phyloP scores from a whole-genome alignment of 2,888 invertebrate genomes.

The Caenorhabditis plicata region DNA sequence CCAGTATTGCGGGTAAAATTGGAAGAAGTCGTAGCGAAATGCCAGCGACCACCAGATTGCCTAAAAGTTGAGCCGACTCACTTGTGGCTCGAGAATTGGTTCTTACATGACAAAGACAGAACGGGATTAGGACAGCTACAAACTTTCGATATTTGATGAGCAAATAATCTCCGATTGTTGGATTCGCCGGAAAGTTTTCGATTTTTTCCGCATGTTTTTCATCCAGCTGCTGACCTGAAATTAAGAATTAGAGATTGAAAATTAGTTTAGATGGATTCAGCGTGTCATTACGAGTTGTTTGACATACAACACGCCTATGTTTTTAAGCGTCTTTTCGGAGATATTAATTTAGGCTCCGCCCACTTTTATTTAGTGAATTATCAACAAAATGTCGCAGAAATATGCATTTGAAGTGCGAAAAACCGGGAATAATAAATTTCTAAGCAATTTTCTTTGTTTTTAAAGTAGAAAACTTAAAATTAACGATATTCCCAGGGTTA shows the following conservation, averaged over 20 bases:
- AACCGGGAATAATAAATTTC: too few relatives aligned
- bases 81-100: not conserved
- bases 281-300: too few relatives aligned
- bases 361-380: too few relatives aligned
- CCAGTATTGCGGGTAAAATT: constrained; percentile 52
- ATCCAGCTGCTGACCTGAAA: constrained; percentile 22
- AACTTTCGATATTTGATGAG: constrained; percentile 41
- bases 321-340: too few relatives aligned
- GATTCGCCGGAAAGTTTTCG: constrained; percentile 13
- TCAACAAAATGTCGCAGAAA: too few relatives aligned
- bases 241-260: not conserved
- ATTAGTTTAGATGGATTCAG: too few relatives aligned
- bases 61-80: constrained; percentile 6
- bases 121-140: constrained; percentile 42
- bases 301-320: too few relatives aligned
- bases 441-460: too few relatives aligned
- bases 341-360: too few relatives aligned
- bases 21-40: constrained; percentile 48
- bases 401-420: too few relatives aligned
- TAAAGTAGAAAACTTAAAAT: too few relatives aligned
- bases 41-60: constrained; percentile 58
- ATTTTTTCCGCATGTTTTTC: constrained; percentile 18
- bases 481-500: too few relatives aligned
- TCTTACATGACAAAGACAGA: constrained; percentile 31
- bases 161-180: constrained; percentile 13